Evolutionary conservation across 2,797 vertebrate genomes (phyloP), one percentile per base, ranked within the genome.

Genomic region (Sebastiscus albofasciatus): DNA sequence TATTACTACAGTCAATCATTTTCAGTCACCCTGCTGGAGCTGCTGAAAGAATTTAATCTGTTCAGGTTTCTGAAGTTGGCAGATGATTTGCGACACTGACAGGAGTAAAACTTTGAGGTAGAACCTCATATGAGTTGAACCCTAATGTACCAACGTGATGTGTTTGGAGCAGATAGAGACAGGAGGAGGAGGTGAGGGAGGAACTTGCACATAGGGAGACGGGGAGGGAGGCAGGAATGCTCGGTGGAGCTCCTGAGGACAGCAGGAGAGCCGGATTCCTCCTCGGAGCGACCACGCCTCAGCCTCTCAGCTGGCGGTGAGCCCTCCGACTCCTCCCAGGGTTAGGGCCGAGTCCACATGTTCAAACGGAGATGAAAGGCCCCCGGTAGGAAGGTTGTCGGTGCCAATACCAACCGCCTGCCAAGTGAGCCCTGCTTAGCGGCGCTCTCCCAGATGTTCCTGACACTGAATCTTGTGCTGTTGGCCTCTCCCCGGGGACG

Each of bases 291-390:
- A 55, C 89, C 90, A 89, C 93, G 77, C 93, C 93, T 87, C 72
- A 5, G 80, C 81, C 80, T 67, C 90, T 81, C 83, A 31, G 81
- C 87, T 89, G 90, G 90, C 88, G 29, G 56, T 2, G 62, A 55
- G 83, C 86, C 87, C 89, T 77, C 55, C 27, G 59, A 72, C 91
- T 91, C 90, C 91, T 90, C 90, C 90, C 90, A 72, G 88, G 86
- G 89, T 90, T 75, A 61, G 89, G 83, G 86, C 90, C 61, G 20
- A 73, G 81, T 91, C 90, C 91, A 94, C 93, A 93, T 93, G 91
- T 93, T 93, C 91, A 83, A 89, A 88, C 91, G 62, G 87, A 95
- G 93, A 95, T 94, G 91, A 94, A 94, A 94, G 93, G 87, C 82
- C 62, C 81, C 91, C 77, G 85, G 90, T 89, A 90, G 90, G 92